Conservation (phyloP, 2,888 invertebrate genomes). For the Pseudanteris insignis region DNA sequence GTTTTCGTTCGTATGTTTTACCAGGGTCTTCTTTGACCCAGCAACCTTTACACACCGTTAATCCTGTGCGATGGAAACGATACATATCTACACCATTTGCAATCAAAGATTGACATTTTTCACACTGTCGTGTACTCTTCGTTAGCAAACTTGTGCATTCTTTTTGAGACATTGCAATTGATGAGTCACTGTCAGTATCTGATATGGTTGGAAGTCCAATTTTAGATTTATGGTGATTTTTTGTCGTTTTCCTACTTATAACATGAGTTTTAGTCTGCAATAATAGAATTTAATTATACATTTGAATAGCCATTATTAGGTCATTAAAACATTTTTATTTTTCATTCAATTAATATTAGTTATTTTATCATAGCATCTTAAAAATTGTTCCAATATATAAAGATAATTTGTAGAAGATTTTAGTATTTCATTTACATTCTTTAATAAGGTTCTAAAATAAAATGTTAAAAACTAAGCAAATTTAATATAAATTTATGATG, state of each 20-base stretch:
- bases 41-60: conserved; percentile 58
- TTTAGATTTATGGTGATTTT: conserved; percentile 41
- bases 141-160: neutral
- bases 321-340: no score
- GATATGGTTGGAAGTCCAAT: conserved; percentile 41
- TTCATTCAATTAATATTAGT: no score
- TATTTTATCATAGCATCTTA: no score
- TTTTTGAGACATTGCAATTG: conserved; percentile 9
- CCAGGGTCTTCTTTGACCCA: conserved; percentile 53
- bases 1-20: conserved; percentile 26
- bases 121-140: conserved; percentile 44
- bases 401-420: no score
- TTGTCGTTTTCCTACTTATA: conserved; percentile 55
- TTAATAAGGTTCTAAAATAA: no score
- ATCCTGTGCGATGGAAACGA: conserved; percentile 53
- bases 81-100: conserved; percentile 51
- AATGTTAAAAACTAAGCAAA: no score
- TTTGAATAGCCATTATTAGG: neutral
- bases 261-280: conserved; percentile 56
- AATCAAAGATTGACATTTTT: conserved; percentile 49
- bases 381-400: no score
- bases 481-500: no score
- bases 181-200: conserved; percentile 49
- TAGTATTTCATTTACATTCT: no score
- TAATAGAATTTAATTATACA: neutral